Base-by-base conservation (phyloP, 1,140 invertebrate genomes). In the Bathynomus jamesi region DNA sequence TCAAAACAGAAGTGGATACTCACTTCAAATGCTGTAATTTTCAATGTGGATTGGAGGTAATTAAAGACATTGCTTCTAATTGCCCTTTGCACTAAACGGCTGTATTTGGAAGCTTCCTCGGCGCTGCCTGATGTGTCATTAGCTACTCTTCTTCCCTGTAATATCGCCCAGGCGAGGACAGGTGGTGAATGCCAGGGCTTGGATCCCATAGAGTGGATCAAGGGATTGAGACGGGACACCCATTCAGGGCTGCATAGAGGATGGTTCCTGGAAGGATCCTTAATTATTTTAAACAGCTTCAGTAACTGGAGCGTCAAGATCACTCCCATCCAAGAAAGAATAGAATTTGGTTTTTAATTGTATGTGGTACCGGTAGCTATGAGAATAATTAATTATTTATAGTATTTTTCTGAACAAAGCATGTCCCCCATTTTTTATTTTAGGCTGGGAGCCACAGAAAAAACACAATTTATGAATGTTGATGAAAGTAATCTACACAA, bases 121-220 rank as follows among this genome's bases (percentile, higher is more conserved):
- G 70, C 53, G 61, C 64, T 53, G n/a, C 68, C 31, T 3, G 25
- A 32, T 8, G 67, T 13, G 30, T 61, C 68, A 24, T 11, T 53
- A 13, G 72, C 61, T 8, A 46, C 46, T 10, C 21, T 29, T 17
- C 75, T 65, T 28, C 70, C 53, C 31, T 76, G 75, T 28, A 76
- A 69, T 25, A 76, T 68, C 3, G 71, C 69, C 75, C 75, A 76
- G 61, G 75, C 75, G 21, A 76, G 31, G 27, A 76, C 62, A 7
- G 75, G 75, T 29, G 75, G 71, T 24, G 69, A 71, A 30, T 76
- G 75, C 13, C 71, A 69, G 11, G 72, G 69, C 27, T 71, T 71
- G n/a, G 75, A 69, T 24, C 75, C 75, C 24, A 76, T 32, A 53
- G 40, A 53, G 21, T 53, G 40, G 13, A 53, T 53, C 40, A 53